phyloP scores from a whole-genome alignment of 2,888 invertebrate species.

The Isotomurus palustris region DNA sequence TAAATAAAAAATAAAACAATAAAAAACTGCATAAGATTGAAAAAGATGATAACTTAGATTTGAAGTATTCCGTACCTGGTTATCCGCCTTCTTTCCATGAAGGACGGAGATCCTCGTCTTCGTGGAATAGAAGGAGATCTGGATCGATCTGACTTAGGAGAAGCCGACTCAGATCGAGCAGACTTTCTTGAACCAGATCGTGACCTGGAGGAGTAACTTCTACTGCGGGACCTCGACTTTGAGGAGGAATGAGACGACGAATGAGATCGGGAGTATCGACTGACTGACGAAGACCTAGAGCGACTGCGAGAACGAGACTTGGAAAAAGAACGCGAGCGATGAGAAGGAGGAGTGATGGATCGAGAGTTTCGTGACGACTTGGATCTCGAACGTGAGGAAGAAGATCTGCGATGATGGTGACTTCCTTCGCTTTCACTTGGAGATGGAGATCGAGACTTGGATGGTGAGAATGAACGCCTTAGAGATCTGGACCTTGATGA shows the following conservation, averaged over 20 bases:
- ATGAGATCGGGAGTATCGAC: constrained; percentile 27
- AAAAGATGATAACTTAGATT: constrained; percentile 54
- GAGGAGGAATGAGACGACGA: constrained; percentile 23
- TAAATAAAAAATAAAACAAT: constrained; percentile 48
- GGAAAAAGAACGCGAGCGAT: constrained; percentile 29
- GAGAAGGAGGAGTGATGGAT: constrained; percentile 16
- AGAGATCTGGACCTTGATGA: constrained; percentile 14
- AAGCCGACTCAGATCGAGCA: constrained; percentile 13
- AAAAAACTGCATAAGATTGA: constrained; percentile 50
- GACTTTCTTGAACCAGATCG: constrained; percentile 22
- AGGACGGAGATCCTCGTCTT: constrained; percentile 88
- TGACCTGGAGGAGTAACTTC: too few relatives aligned
- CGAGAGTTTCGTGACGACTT: constrained; percentile 1
- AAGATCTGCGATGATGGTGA: constrained; percentile 1
- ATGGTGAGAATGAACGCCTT: constrained; percentile 1
- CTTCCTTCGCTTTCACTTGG: constrained; percentile 4
- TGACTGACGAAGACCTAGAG: constrained; percentile 27
- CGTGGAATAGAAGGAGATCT: constrained; percentile 87
- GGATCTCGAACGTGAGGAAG: constrained; percentile 11
- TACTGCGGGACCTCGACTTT: constrained; percentile 29
- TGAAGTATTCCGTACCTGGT: constrained; percentile 71
- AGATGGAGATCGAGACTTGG: constrained; percentile 15
- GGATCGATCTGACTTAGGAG: constrained; percentile 51
- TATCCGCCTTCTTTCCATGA: constrained; percentile 85
- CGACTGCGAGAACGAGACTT: constrained; percentile 25